phyloP scores from a whole-genome alignment of 2,113 vertebrate species.

The Sinocyclocheilus maitianheensis region DNA sequence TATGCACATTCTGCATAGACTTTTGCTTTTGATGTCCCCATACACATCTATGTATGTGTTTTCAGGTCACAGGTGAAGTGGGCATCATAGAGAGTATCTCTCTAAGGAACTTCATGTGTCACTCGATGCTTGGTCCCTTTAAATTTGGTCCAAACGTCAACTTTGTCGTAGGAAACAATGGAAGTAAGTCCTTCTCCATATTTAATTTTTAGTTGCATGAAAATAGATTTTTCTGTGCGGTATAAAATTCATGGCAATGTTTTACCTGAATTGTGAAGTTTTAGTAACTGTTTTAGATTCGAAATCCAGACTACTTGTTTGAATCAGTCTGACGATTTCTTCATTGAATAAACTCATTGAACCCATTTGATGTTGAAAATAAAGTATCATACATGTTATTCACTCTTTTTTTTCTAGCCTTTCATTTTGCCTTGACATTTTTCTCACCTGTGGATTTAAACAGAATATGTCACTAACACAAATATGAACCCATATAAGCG shows the following conservation, averaged over 20 bases:
- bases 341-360: not conserved
- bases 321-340: not conserved
- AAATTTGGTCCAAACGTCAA: conserved; percentile 93
- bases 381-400: not conserved
- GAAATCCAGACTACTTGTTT: not conserved
- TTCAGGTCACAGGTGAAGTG: conserved; percentile 78
- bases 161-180: conserved; percentile 94
- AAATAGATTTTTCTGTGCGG: not conserved
- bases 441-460: not conserved
- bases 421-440: not conserved
- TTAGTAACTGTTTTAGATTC: not conserved
- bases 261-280: not conserved
- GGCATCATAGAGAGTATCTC: conserved; percentile 95
- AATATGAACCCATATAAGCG: too few species aligned
- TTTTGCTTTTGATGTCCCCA: not conserved
- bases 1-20: not conserved
- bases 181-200: conserved; percentile 82
- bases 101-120: conserved; percentile 97
- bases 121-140: conserved; percentile 91
- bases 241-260: not conserved
- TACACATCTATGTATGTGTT: not conserved
- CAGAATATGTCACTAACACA: too few species aligned
- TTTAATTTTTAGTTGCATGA: not conserved
- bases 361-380: not conserved
- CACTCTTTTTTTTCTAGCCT: not conserved